Evolutionary conservation across 2,113 vertebrate species (phyloP).

Genomic region (Lipophrys pholis): DNA sequence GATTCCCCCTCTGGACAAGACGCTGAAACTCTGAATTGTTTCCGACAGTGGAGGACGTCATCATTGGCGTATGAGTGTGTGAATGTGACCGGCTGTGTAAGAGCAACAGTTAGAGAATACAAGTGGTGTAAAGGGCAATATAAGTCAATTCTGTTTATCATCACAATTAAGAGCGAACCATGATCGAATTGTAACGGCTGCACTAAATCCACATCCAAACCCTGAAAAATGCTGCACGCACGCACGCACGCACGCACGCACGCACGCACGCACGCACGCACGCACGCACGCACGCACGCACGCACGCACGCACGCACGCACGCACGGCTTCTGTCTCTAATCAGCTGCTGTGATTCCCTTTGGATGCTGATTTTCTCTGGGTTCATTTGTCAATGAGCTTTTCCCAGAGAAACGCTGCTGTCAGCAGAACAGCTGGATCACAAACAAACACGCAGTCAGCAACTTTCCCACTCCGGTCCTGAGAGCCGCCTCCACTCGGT

Average conservation of each 20-base stretch:
- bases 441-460: constrained; percentile 50
- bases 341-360: constrained; percentile 48
- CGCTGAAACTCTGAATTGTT: too few species aligned
- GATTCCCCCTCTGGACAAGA: too few species aligned
- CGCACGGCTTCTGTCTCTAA: constrained; percentile 9
- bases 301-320: constrained; percentile 26
- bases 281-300: constrained; percentile 6
- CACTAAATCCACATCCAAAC: too few species aligned
- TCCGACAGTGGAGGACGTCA: too few species aligned
- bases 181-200: too few species aligned
- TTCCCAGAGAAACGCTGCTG: constrained; percentile 65
- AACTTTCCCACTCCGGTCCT: constrained; percentile 48
- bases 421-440: constrained; percentile 61
- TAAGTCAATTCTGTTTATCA: too few species aligned
- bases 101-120: too few species aligned
- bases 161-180: too few species aligned
- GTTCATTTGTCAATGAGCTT: constrained; percentile 50
- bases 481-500: not conserved
- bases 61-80: too few species aligned
- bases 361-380: constrained; percentile 27
- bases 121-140: too few species aligned
- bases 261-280: constrained; percentile 16
- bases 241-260: not conserved
- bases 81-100: too few species aligned
- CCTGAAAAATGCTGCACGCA: not conserved